These are phyloP conservation scores for Anthopleura xanthogrammica DNA, from an alignment of 92 coral and sea anemone species.

Conservation along the genomic window DNA sequence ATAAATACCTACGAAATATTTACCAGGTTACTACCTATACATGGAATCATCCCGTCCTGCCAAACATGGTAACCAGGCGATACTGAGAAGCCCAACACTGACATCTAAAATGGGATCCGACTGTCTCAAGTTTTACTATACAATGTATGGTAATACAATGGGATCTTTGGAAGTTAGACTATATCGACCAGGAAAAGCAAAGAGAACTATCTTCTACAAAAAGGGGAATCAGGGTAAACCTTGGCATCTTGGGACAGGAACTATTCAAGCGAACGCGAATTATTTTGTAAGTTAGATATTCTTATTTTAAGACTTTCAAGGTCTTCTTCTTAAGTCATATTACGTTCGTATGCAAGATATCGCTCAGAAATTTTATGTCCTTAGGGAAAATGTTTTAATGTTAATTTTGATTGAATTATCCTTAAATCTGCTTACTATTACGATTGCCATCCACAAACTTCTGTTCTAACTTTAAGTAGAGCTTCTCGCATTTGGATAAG, in stretches of 20 bases:
- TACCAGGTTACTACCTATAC: constrained; percentile 35
- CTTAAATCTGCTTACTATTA: too few species aligned
- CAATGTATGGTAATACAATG: constrained; percentile 49
- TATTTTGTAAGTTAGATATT: neutral
- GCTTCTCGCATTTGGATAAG: too few species aligned
- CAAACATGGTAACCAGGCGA: constrained; percentile 36
- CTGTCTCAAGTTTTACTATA: constrained; percentile 54
- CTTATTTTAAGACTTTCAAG: neutral
- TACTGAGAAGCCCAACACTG: constrained; percentile 27
- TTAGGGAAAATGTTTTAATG: too few species aligned
- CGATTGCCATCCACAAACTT: too few species aligned
- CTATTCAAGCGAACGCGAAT: constrained; percentile 11
- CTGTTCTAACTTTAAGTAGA: too few species aligned
- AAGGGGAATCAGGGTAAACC: constrained; percentile 43
- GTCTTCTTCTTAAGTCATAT: too few species aligned
- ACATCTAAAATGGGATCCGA: constrained; percentile 29
- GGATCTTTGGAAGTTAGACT: constrained; percentile 44
- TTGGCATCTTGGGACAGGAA: constrained; percentile 29
- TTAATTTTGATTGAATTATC: too few species aligned
- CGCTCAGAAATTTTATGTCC: too few species aligned
- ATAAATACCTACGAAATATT: too few species aligned
- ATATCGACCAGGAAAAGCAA: constrained; percentile 5
- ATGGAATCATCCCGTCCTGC: constrained; percentile 51
- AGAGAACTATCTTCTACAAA: constrained; percentile 21
- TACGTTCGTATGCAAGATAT: too few species aligned